A percentile compares a stretch with the other conserved stretches of the same genome.
Evolutionary conservation across 1,140 invertebrate species (phyloP).

Genomic region (Drosophila guanche): DNA sequence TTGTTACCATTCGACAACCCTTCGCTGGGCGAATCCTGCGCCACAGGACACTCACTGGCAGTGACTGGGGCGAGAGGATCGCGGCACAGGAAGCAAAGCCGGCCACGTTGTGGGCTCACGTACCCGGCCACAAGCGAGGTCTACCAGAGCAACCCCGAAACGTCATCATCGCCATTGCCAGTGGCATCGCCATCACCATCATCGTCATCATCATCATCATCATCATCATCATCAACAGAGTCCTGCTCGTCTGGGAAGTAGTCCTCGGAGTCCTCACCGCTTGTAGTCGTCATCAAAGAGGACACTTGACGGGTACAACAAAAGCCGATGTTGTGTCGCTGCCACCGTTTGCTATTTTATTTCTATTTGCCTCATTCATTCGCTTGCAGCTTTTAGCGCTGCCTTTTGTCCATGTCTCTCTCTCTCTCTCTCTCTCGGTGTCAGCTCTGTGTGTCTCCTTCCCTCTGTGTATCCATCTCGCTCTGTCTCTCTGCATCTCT

Average conservation of each 20-base stretch:
- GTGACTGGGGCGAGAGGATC: constrained; percentile 47
- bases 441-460: neutral
- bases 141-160: constrained; percentile 76
- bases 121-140: constrained; percentile 78
- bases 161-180: constrained; percentile 11
- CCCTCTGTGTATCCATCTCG: constrained; percentile 17
- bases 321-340: constrained; percentile 69
- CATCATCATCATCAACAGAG: constrained; percentile 12
- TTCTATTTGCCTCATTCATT: constrained; percentile 72
- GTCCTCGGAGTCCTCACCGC: constrained; percentile 15
- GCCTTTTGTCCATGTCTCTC: constrained; percentile 54
- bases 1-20: constrained; percentile 48
- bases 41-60: constrained; percentile 51
- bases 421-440: constrained; percentile 11
- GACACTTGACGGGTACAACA: constrained; percentile 79
- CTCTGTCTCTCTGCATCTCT: constrained; percentile 11
- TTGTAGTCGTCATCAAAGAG: constrained; percentile 67
- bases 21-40: constrained; percentile 54
- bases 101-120: constrained; percentile 78
- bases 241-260: constrained; percentile 13
- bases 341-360: constrained; percentile 70
- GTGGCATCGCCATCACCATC: too few relatives aligned
- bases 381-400: constrained; percentile 64
- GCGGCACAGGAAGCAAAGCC: constrained; percentile 71
- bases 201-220: too few relatives aligned